Conservation (phyloP, 2,888 invertebrate species). For the Drosophila mimetica region DNA sequence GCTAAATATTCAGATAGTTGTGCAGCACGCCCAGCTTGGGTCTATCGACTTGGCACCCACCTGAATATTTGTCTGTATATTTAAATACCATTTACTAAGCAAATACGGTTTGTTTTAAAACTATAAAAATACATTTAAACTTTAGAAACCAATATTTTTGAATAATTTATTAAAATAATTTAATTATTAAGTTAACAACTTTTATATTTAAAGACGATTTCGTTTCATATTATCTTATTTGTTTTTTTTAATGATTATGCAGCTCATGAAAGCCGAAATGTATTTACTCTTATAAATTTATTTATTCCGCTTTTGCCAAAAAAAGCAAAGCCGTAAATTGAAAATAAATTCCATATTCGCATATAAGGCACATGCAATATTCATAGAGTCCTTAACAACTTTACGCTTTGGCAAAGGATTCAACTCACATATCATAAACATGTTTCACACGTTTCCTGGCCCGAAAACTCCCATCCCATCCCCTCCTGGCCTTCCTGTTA, state of each 20-base stretch:
- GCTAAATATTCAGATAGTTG: slow-evolving; percentile 2
- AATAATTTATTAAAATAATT: too few relatives aligned
- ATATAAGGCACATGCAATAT: slow-evolving; percentile 44
- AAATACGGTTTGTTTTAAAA: too few relatives aligned
- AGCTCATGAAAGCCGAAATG: not conserved
- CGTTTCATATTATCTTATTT: not conserved
- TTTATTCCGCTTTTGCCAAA: not conserved
- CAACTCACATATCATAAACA: slow-evolving; percentile 44
- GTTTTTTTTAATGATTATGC: not conserved
- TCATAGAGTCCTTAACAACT: slow-evolving; percentile 53
- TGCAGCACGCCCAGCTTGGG: not conserved
- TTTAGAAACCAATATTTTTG: too few relatives aligned
- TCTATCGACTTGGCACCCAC: not conserved
- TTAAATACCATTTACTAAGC: too few relatives aligned
- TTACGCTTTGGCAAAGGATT: slow-evolving; percentile 43
- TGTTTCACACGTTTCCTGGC: slow-evolving; percentile 32
- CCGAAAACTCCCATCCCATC: not conserved
- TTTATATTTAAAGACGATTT: not conserved
- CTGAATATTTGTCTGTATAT: not conserved
- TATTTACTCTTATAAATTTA: slow-evolving; percentile 10
- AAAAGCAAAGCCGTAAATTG: slow-evolving; percentile 29
- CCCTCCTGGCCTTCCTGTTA: not conserved
- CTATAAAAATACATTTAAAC: too few relatives aligned
- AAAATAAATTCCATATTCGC: slow-evolving; percentile 17
- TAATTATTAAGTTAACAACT: too few relatives aligned